phyloP scores from a whole-genome alignment of 2,888 invertebrate genomes.

The Acleris holmiana region DNA sequence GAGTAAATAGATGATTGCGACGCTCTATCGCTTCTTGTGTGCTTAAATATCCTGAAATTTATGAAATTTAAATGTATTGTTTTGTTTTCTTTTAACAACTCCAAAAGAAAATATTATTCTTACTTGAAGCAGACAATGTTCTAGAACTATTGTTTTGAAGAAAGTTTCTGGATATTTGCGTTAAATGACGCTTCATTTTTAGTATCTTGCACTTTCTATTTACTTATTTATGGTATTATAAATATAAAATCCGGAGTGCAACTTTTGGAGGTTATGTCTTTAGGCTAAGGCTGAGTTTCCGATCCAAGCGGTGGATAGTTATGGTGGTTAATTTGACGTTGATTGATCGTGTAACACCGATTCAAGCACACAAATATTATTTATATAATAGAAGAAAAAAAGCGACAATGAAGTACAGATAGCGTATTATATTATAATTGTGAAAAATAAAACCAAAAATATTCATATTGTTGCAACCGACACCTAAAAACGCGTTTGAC shows the following conservation, averaged over 20 bases:
- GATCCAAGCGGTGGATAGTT: not conserved
- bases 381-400: not conserved
- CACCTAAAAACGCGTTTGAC: conserved; percentile 11
- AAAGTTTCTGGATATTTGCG: conserved; percentile 54
- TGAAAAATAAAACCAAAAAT: not conserved
- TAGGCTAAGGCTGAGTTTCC: conserved; percentile 1
- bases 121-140: conserved; percentile 51
- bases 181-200: conserved; percentile 63
- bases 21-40: conserved; percentile 81
- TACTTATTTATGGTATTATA: conserved; percentile 38
- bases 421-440: too few relatives aligned
- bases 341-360: too few relatives aligned
- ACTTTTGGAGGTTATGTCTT: conserved; percentile 48
- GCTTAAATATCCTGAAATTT: conserved; percentile 71
- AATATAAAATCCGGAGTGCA: conserved; percentile 9
- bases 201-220: conserved; percentile 15
- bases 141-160: conserved; percentile 50
- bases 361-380: not conserved
- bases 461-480: not conserved
- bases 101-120: conserved; percentile 38
- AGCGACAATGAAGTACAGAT: not conserved
- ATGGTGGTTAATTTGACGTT: too few relatives aligned
- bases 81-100: conserved; percentile 16
- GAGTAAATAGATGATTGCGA: conserved; percentile 89
- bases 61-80: not conserved